Percentiles rank a stretch among this genome's conserved stretches.
These are phyloP conservation scores for Leptonema lineaticorne DNA, from an alignment of 1,140 invertebrate species.

Conservation along the genomic window DNA sequence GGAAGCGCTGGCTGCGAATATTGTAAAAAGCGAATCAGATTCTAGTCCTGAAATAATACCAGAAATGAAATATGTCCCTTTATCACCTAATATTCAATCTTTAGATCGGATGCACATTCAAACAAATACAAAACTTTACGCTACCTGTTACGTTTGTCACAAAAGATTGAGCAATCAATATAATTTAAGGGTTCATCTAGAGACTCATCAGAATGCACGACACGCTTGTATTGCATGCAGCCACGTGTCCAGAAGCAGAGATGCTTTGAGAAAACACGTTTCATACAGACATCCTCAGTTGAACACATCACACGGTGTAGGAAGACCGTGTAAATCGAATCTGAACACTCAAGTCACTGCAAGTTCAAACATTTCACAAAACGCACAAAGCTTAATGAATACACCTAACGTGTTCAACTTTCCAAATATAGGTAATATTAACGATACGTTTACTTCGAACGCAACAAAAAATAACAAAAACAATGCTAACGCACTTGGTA, in stretches of 20 bases:
- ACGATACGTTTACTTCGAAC: not conserved
- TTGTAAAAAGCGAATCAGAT: conserved; percentile 34
- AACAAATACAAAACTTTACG: conserved; percentile 49
- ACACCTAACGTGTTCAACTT: conserved; percentile 34
- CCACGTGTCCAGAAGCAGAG: conserved; percentile 81
- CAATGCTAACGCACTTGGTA: not conserved
- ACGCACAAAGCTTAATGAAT: conserved; percentile 10
- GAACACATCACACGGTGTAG: conserved; percentile 37
- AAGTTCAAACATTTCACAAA: conserved; percentile 11
- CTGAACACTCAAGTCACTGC: conserved; percentile 25
- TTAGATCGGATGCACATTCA: not conserved
- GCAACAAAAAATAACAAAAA: not conserved
- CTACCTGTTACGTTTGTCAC: conserved; percentile 81
- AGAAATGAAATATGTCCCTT: conserved; percentile 33
- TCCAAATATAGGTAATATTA: conserved; percentile 9
- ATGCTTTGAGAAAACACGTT: conserved; percentile 84
- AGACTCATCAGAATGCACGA: conserved; percentile 79
- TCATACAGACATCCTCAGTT: conserved; percentile 73
- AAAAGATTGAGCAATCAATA: conserved; percentile 89
- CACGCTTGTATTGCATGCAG: conserved; percentile 80
- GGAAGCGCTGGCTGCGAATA: conserved; percentile 36
- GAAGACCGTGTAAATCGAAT: conserved; percentile 38
- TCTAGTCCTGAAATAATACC: conserved; percentile 36
- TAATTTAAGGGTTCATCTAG: conserved; percentile 85
- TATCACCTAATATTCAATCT: conserved; percentile 35